A percentile compares a stretch with the other conserved stretches of the same genome.
Evolutionary conservation across 1,140 invertebrate genomes (phyloP).

Genomic region (Parapsyche elsis): DNA sequence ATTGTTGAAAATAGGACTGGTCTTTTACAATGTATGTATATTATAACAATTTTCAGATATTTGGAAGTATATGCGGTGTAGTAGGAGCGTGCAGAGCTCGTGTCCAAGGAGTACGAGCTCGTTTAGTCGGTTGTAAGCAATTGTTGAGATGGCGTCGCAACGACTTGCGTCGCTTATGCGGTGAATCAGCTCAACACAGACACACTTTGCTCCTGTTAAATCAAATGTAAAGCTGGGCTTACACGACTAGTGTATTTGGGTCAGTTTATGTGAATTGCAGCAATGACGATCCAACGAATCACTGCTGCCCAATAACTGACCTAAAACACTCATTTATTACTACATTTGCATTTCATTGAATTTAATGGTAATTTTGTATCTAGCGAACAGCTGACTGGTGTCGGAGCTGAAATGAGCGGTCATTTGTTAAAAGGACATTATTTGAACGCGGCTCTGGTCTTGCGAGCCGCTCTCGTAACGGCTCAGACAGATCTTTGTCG

Average conservation of each 20-base stretch:
- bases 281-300: background rate
- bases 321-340: too few species aligned
- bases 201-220: conserved; percentile 87
- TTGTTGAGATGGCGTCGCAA: conserved; percentile 91
- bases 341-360: conserved; percentile 31
- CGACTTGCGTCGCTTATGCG: conserved; percentile 92
- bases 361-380: conserved; percentile 55
- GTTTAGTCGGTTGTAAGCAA: conserved; percentile 89
- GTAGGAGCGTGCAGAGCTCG: conserved; percentile 84
- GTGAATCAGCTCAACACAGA: conserved; percentile 93
- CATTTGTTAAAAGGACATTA: conserved; percentile 82
- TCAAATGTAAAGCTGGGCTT: conserved; percentile 78
- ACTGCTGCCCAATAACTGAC: too few species aligned
- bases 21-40: too few species aligned
- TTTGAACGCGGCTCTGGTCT: conserved; percentile 84
- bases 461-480: conserved; percentile 76
- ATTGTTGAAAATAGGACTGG: too few species aligned
- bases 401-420: conserved; percentile 79
- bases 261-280: background rate
- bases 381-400: conserved; percentile 82
- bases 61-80: conserved; percentile 81
- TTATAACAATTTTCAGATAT: conserved; percentile 70
- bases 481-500: conserved; percentile 78
- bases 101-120: conserved; percentile 87
- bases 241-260: background rate